Base-by-base conservation (phyloP, 2,888 invertebrate species). In the Galerucella calmariensis region DNA sequence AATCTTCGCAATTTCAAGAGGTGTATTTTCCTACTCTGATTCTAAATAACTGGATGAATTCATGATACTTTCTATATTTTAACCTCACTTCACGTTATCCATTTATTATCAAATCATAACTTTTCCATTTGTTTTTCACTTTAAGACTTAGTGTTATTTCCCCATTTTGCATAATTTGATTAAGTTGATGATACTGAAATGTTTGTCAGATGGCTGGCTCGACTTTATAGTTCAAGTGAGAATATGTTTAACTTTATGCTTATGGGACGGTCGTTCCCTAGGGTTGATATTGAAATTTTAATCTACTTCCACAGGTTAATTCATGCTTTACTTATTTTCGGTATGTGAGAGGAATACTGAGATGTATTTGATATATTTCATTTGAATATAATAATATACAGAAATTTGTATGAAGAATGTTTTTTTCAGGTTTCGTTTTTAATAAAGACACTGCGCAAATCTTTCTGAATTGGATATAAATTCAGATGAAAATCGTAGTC, bases 231-330 rank as follows among this genome's bases (percentile, higher is more conserved):
- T 59, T 59, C 20, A 12, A 59, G 58, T 59, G 58, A 59, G 27
- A 59, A 59, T 59, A 59, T 27, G 58, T 59, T 24, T 27, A 27
- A 59, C 27, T 59, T 59, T 16, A 59, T 59, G 58, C 58, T 59
- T 59, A 16, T 59, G 58, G 58, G 58, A 59, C 58, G 1, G 58
- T 27, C 11, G 58, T 24, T 59, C 27, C 27, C 58, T 4, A 20
- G 27, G 11, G 58, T 24, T 59, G 11, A 16, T 24, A 59, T 59
- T 59, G 58, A 59, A 59, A 59, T 59, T 59, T 59, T 59, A 59
- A 59, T 59, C 58, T 24, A 59, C 58, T 59, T 24, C 24, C 27
- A 20, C 20, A 59, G 58, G 24, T 59, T 27, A 59, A 59, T 24
- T 59, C 20, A 59, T 27, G 4, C 27, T 11, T 59, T 27, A 59